phyloP scores from a whole-genome alignment of 2,113 vertebrate genomes.

The Benthochromis sp. region DNA sequence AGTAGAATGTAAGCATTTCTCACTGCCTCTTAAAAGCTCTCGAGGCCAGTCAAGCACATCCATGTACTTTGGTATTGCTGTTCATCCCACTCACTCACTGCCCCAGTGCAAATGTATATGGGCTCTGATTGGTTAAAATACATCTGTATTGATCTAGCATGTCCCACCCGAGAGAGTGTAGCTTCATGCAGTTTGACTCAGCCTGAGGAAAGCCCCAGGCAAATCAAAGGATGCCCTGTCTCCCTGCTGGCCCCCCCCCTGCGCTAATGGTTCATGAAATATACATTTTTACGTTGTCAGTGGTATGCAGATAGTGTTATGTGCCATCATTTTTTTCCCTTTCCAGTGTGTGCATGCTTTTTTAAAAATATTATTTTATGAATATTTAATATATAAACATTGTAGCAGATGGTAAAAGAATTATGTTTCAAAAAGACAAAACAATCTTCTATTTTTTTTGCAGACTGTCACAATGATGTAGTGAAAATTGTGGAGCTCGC shows the following conservation, averaged over 20 bases:
- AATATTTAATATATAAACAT: neutral
- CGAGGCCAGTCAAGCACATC: constrained; percentile 32
- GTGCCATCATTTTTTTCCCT: neutral
- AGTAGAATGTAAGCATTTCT: constrained; percentile 34
- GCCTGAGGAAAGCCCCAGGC: constrained; percentile 31
- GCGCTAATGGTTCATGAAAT: neutral
- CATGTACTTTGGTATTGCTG: constrained; percentile 26
- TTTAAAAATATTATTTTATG: neutral
- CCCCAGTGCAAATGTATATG: constrained; percentile 25
- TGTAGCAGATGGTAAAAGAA: neutral
- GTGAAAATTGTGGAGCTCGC: constrained; percentile 94
- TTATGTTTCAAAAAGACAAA: neutral
- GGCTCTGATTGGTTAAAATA: constrained; percentile 33
- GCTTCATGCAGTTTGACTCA: constrained; percentile 36
- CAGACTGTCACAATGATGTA: constrained; percentile 92
- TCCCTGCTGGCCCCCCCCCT: neutral
- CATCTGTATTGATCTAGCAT: constrained; percentile 46
- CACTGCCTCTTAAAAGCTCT: constrained; percentile 33
- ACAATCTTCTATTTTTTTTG: constrained; percentile 14
- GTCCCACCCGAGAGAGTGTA: constrained; percentile 40
- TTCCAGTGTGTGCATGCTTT: neutral
- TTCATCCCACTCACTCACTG: constrained; percentile 14
- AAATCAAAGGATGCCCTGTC: constrained; percentile 13
- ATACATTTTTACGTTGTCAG: constrained; percentile 17
- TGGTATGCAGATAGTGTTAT: neutral